Evolutionary conservation across 1,140 invertebrate species (phyloP).

Genomic region (Xylocopa sonorina): DNA sequence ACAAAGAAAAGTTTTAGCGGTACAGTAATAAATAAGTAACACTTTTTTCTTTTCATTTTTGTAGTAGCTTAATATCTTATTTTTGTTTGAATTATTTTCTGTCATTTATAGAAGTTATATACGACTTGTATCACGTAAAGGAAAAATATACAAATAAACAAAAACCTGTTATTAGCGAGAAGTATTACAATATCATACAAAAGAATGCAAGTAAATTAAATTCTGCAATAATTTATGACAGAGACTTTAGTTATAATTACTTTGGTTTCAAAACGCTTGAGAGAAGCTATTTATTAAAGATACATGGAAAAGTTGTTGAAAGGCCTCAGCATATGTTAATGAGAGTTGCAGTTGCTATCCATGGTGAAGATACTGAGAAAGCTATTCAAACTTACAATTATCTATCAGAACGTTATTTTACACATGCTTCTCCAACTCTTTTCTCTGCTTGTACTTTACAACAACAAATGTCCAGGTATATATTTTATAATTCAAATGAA

Average conservation of each 20-base stretch:
- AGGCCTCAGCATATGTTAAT: conserved; percentile 99
- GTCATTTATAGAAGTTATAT: conserved; percentile 90
- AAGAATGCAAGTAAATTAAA: conserved; percentile 94
- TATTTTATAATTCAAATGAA: conserved; percentile 25
- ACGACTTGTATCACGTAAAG: conserved; percentile 90
- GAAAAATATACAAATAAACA: conserved; percentile 88
- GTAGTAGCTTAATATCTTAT: conserved; percentile 17
- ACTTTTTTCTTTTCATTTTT: conserved; percentile 10
- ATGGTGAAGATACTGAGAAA: conserved; percentile 95
- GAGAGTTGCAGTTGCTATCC: conserved; percentile 98
- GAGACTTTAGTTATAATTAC: conserved; percentile 98
- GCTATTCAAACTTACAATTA: conserved; percentile 99
- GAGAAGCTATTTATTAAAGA: conserved; percentile 96
- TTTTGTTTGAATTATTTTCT: conserved; percentile 1
- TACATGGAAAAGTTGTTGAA: conserved; percentile 96
- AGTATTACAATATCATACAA: conserved; percentile 92
- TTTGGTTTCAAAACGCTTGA: conserved; percentile 99
- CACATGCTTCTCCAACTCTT: conserved; percentile 98
- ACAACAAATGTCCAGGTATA: conserved; percentile 94
- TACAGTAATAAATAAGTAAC: conserved; percentile 75
- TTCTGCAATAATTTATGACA: conserved; percentile 98
- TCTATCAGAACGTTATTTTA: conserved; percentile 98
- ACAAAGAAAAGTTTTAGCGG: conserved; percentile 95
- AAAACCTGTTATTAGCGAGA: conserved; percentile 93
- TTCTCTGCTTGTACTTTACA: conserved; percentile 96